Evolutionary conservation across 1,140 invertebrate genomes (phyloP), one percentile per base, ranked within the genome.

Genomic region (Brachionus rubens): DNA sequence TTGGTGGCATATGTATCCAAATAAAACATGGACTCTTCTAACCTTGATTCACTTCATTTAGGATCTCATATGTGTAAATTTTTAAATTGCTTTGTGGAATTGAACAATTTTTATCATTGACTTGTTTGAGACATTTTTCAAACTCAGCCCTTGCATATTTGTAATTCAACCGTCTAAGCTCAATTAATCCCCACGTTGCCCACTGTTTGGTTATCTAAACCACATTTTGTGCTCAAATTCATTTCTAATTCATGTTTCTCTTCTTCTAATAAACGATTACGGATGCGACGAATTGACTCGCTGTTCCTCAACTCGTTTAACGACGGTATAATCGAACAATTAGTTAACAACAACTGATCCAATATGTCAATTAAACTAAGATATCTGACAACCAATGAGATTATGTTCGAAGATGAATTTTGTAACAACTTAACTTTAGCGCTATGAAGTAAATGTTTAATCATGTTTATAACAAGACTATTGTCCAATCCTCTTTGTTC

Each of bases 161-260:
- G 81, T 85, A 91, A 79, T 91, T 89, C 0, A 91, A 91, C 1
- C 68, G 68, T 36, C 16, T 47, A 1, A 76, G 26, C 28, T 76
- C 75, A 24, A 47, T 26, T 14, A 76, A 26, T 14, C 92, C 92
- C 91, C 92, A 94, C 0, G 90, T 90, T 1, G 90, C 90, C 88
- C 92, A 91, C 90, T 21, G 90, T 90, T 56, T 87, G 86, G 26
- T 89, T 88, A 19, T 92, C 89, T 28, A 93, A 82, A 2, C 91
- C 91, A 77, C 89, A 90, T 83, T 94, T 94, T 0, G 91, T 86
- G 1, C 91, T 91, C 12, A 94, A 89, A 79, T 94, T 91, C 68
- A 94, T 82, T 0, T 92, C 92, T 24, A 94, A 81, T 26, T 89
- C 86, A 89, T 92, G 92, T 80, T 92, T 88, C 80, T 94, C 92